Conservation (phyloP, 2,113 vertebrate species). For the Myodes glareolus region DNA sequence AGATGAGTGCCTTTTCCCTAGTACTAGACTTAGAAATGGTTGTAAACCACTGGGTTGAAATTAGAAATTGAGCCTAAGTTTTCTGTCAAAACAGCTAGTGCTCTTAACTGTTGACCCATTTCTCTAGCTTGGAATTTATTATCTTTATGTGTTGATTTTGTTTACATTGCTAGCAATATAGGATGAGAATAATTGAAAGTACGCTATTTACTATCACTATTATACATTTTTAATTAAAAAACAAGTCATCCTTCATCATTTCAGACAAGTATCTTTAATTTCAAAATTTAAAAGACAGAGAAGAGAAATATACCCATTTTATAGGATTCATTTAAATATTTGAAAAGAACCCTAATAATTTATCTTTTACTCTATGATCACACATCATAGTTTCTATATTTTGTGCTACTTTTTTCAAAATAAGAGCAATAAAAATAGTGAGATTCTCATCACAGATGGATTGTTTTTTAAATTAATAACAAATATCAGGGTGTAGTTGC, state of each 20-base stretch:
- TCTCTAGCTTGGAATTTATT: background rate
- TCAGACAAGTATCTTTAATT: background rate
- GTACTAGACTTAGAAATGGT: background rate
- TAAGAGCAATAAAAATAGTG: background rate
- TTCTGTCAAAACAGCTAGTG: no score
- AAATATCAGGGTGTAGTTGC: background rate
- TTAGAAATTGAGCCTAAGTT: no score
- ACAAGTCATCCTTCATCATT: background rate
- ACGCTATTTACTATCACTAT: background rate
- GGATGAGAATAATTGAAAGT: background rate
- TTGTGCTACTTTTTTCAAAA: background rate
- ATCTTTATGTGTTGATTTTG: background rate
- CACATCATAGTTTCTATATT: background rate
- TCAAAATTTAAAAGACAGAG: background rate
- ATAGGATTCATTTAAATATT: background rate
- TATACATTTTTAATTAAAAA: background rate
- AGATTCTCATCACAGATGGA: background rate
- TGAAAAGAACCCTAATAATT: background rate
- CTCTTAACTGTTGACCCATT: no score
- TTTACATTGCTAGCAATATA: background rate
- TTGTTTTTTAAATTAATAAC: slow-evolving; percentile 39
- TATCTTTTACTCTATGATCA: background rate
- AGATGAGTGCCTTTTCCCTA: background rate
- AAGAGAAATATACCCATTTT: background rate
- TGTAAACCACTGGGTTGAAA: background rate